These are phyloP conservation scores for Tachypleus tridentatus DNA, from an alignment of 1,140 invertebrate species.

Conservation along the genomic window DNA sequence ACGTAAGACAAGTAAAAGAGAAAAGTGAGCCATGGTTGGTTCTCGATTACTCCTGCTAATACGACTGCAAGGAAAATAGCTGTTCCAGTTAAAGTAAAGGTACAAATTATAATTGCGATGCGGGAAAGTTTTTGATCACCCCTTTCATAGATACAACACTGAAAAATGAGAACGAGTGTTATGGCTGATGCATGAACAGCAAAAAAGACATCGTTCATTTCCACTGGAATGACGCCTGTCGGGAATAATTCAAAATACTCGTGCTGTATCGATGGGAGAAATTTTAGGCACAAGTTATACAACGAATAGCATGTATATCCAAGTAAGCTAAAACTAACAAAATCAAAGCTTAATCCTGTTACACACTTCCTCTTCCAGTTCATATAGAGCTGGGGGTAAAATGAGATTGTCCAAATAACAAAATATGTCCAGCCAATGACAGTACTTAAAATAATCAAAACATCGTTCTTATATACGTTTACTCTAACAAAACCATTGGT, in stretches of 20 bases:
- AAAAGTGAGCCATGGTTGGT: slow-evolving; percentile 74
- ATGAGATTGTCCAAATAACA: too few relatives aligned
- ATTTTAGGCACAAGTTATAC: too few relatives aligned
- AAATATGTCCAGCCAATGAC: slow-evolving; percentile 42
- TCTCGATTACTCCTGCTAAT: slow-evolving; percentile 41
- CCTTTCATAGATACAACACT: slow-evolving; percentile 37
- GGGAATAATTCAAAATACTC: too few relatives aligned
- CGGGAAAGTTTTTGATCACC: slow-evolving; percentile 63
- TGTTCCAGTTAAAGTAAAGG: slow-evolving; percentile 41
- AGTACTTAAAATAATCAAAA: slow-evolving; percentile 56
- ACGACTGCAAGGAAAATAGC: slow-evolving; percentile 52
- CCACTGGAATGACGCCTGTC: too few relatives aligned
- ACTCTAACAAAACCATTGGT: slow-evolving; percentile 54
- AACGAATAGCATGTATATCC: too few relatives aligned
- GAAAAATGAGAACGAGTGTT: too few relatives aligned
- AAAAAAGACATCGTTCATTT: too few relatives aligned
- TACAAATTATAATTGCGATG: slow-evolving; percentile 54
- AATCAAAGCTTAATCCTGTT: too few relatives aligned
- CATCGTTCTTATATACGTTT: slow-evolving; percentile 52
- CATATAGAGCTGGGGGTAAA: too few relatives aligned
- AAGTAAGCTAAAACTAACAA: too few relatives aligned
- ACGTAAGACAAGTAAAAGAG: slow-evolving; percentile 92
- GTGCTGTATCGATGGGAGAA: slow-evolving; percentile 9
- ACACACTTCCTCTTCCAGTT: too few relatives aligned
- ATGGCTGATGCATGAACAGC: too few relatives aligned